Evolutionary conservation across 64 coral and sea anemone species (phyloP), one percentile per base, ranked within the genome.

Genomic region (Stichodactyla helianthus): DNA sequence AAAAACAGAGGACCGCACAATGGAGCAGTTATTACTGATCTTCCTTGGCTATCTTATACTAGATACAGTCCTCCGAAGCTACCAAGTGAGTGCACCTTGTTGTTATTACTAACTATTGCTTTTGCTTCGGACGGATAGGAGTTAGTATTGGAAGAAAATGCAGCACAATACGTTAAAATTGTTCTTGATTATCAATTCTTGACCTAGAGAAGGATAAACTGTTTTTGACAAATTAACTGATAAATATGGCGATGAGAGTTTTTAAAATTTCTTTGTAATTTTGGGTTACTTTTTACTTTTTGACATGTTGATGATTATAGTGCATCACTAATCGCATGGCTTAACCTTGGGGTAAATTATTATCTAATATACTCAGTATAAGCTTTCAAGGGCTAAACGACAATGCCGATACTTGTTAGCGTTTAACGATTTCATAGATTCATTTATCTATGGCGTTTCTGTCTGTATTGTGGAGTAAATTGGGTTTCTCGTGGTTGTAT

Each of bases 1-100:
- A 85, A 77, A 13, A 67, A 61, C 11, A 81, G 16, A 52, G 6
- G 6, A 81, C 78, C 78, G 23, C n/a, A 31, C 78, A 9, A 54
- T 53, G 35, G 50, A 51, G 5, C 68, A 74, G 27, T 81, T 12
- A 50, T 16, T 85, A 71, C 81, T 26, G 80, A 93, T 18, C 81
- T 97, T 18, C 94, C 94, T 52, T 97, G 94, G 94, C 79, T 97
- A 27, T 79, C 94, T n/a, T 97, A 97, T 51, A 97, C 94, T 50
- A 89, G 94, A 85, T 97, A 97, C 35, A 93, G 88, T 59, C 94
- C 94, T n/a, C 94, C 94, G 44, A 97, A 97, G 84, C 88, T 97
- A 64, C 94, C 94, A 60, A 93, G 94, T 97, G 83, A 97, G 94
- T 97, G 19, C 22, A 65, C 0, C 62, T 9, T 44, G 35, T 44